Percentiles rank a stretch among this genome's conserved stretches.
phyloP scores from a whole-genome alignment of 2,888 invertebrate species.

The Conchocele bisecta region DNA sequence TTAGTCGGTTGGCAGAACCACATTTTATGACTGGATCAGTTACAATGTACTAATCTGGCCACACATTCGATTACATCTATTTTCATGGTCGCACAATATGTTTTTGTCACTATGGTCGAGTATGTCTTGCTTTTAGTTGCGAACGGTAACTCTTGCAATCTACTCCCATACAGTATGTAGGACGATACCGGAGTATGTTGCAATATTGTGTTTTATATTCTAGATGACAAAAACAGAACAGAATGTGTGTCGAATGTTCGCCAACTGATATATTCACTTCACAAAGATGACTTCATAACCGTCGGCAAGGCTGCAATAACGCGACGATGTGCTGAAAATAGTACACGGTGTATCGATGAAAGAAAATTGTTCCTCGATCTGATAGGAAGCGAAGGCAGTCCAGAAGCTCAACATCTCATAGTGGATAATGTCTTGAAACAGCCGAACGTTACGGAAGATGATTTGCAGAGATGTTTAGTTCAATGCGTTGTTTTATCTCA shows the following conservation, averaged over 20 bases:
- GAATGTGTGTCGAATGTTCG: constrained; percentile 61
- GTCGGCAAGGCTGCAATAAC: constrained; percentile 45
- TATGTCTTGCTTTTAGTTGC: too few relatives aligned
- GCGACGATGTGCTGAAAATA: constrained; percentile 43
- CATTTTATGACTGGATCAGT: too few relatives aligned
- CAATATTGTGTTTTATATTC: background rate
- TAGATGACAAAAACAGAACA: constrained; percentile 61
- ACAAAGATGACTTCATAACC: constrained; percentile 45
- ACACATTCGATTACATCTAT: too few relatives aligned
- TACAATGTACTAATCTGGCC: too few relatives aligned
- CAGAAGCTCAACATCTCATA: constrained; percentile 55
- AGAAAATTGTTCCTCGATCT: constrained; percentile 64
- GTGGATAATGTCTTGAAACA: constrained; percentile 45
- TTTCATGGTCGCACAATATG: too few relatives aligned
- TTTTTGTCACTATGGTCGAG: too few relatives aligned
- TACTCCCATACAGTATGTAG: too few relatives aligned
- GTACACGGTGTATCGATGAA: constrained; percentile 53
- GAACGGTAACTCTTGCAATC: too few relatives aligned
- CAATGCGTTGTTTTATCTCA: constrained; percentile 38
- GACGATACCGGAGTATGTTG: too few relatives aligned
- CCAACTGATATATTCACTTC: constrained; percentile 36
- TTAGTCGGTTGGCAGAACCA: too few relatives aligned
- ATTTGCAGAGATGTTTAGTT: constrained; percentile 44
- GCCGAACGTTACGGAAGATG: constrained; percentile 46
- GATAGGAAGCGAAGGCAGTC: constrained; percentile 55